Evolutionary conservation across 2,113 vertebrate species (phyloP).

Genomic region (Strix aluco): DNA sequence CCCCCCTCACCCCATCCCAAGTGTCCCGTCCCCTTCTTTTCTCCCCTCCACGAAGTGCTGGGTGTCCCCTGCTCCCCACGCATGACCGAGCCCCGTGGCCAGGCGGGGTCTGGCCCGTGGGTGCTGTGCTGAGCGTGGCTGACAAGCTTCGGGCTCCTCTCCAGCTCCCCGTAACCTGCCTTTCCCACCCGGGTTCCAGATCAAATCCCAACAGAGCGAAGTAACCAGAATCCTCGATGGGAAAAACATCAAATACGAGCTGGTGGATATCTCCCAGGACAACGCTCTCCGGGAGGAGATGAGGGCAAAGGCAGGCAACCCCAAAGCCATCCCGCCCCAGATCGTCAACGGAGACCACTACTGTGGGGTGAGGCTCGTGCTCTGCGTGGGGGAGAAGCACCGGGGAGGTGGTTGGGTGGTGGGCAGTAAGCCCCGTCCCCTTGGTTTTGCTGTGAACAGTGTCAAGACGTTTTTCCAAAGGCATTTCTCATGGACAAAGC

Average conservation of each 20-base stretch:
- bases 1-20: neutral
- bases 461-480: fast-evolving
- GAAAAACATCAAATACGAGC: constrained; percentile 89
- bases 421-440: neutral
- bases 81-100: neutral
- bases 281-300: constrained; percentile 89
- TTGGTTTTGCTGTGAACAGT: fast-evolving
- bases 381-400: fast-evolving
- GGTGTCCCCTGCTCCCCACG: fast-evolving
- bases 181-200: constrained; percentile 64
- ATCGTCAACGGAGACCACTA: constrained; percentile 94
- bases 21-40: neutral
- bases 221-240: constrained; percentile 91
- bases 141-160: neutral
- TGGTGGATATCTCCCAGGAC: constrained; percentile 92
- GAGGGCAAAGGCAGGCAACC: constrained; percentile 87
- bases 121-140: fast-evolving
- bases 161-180: neutral
- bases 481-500: fast-evolving
- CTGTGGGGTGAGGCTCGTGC: constrained; percentile 86
- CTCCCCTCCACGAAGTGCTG: too few relatives aligned
- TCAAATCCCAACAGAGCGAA: constrained; percentile 94
- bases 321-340: constrained; percentile 90
- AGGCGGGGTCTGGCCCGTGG: neutral
- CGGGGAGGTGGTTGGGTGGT: fast-evolving